Conservation (phyloP, 2,113 vertebrate genomes). For the Campylorhamphus procurvoides region DNA sequence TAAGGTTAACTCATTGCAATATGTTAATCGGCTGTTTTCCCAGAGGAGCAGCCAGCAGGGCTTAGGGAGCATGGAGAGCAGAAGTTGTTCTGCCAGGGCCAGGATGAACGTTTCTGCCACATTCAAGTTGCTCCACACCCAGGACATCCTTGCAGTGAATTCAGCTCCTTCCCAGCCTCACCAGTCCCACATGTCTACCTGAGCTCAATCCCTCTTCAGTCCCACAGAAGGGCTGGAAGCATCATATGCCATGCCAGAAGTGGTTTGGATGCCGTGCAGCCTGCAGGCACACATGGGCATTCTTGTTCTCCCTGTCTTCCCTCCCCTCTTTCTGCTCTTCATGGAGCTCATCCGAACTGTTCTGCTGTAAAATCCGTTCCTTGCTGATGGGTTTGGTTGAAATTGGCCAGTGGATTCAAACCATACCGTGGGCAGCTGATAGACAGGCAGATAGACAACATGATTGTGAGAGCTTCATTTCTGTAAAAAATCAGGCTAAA, state of each 20-base stretch:
- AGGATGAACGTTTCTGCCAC: neutral
- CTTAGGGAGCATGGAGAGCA: neutral
- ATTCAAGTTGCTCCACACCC: fast-evolving
- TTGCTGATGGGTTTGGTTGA: neutral
- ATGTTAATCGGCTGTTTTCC: constrained; percentile 1
- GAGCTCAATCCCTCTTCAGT: neutral
- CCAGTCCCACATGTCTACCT: fast-evolving
- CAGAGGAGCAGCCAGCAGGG: fast-evolving
- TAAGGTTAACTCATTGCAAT: constrained; percentile 53
- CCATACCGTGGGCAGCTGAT: neutral
- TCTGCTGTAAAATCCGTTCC: neutral
- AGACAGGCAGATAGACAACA: constrained; percentile 50
- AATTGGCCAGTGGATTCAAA: constrained; percentile 22
- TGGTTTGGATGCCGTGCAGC: fast-evolving
- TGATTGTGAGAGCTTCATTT: neutral
- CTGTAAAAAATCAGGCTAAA: neutral
- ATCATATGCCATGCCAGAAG: neutral
- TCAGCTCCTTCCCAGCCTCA: neutral
- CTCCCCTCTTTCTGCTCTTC: neutral
- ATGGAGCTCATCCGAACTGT: neutral
- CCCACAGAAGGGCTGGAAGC: neutral
- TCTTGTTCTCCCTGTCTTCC: neutral
- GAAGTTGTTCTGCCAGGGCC: neutral
- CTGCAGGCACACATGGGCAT: neutral
- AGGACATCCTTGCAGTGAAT: neutral